These are phyloP conservation scores for Triops cancriformis DNA, from an alignment of 1,140 invertebrate species.

Conservation along the genomic window DNA sequence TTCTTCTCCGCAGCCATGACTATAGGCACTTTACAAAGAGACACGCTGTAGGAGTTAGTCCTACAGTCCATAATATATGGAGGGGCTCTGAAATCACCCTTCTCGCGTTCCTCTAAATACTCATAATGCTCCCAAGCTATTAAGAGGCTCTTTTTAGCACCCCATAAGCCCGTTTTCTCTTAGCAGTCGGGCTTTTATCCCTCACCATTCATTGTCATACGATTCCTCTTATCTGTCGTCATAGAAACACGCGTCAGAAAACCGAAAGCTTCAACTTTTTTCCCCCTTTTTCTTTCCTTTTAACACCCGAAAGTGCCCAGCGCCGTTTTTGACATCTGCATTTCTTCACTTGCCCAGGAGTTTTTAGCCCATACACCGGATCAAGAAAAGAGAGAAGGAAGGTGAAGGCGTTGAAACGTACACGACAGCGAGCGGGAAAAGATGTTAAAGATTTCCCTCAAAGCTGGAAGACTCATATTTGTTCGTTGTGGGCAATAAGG, in stretches of 20 bases:
- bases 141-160: slow-evolving; percentile 13
- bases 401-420: not conserved
- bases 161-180: slow-evolving; percentile 7
- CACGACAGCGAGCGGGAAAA: not conserved
- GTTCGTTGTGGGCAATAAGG: not conserved
- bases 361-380: not conserved
- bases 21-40: not conserved
- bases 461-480: slow-evolving; percentile 10
- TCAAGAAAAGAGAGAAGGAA: too few relatives aligned
- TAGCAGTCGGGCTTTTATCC: not conserved
- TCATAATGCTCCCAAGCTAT: slow-evolving; percentile 1
- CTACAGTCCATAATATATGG: not conserved
- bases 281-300: too few relatives aligned
- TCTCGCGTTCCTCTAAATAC: not conserved
- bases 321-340: not conserved
- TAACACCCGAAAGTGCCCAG: not conserved
- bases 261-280: not conserved
- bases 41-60: not conserved
- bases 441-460: not conserved
- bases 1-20: not conserved
- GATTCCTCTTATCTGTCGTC: slow-evolving; percentile 8
- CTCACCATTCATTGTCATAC: not conserved
- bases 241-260: not conserved
- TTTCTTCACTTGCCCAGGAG: slow-evolving; percentile 5
- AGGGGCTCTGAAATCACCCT: not conserved